A percentile compares a stretch with the other conserved stretches of the same genome.
phyloP scores from a whole-genome alignment of 2,797 vertebrate genomes.

The Fratercula arctica region DNA sequence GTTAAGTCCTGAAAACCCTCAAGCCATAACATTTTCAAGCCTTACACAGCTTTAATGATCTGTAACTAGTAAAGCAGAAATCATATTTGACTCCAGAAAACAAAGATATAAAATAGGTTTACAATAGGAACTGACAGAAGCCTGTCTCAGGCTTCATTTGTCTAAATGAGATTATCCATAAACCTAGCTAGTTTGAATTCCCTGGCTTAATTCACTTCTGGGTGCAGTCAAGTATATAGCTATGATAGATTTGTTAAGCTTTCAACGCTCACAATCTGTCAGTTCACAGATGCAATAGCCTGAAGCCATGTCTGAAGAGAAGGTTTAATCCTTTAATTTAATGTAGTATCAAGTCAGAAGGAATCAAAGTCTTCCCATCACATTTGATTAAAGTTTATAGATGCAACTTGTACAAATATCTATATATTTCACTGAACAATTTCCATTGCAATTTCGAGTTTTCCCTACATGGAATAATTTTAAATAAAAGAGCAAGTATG shows the following conservation, averaged over 20 bases:
- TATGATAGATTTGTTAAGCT: conserved; percentile 28
- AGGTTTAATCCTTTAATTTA: conserved; percentile 40
- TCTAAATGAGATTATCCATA: background rate
- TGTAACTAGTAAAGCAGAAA: background rate
- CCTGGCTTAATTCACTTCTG: background rate
- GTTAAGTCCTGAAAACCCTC: background rate
- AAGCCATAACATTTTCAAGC: background rate
- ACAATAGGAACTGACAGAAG: background rate
- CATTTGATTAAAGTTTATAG: background rate
- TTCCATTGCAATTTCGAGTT: background rate
- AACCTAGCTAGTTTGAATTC: background rate
- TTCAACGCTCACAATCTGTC: background rate
- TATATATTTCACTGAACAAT: background rate
- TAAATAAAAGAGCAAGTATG: background rate
- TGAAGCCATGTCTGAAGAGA: conserved; percentile 26
- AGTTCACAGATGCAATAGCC: conserved; percentile 26
- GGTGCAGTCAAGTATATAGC: background rate
- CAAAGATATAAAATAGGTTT: background rate
- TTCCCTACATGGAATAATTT: background rate
- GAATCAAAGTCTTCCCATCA: background rate
- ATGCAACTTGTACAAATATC: background rate
- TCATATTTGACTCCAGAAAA: background rate
- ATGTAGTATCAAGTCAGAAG: background rate
- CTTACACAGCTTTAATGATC: background rate
- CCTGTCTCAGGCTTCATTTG: background rate